Evolutionary conservation across 92 coral and sea anemone genomes (phyloP).

Genomic region (Meandrina meandrites): DNA sequence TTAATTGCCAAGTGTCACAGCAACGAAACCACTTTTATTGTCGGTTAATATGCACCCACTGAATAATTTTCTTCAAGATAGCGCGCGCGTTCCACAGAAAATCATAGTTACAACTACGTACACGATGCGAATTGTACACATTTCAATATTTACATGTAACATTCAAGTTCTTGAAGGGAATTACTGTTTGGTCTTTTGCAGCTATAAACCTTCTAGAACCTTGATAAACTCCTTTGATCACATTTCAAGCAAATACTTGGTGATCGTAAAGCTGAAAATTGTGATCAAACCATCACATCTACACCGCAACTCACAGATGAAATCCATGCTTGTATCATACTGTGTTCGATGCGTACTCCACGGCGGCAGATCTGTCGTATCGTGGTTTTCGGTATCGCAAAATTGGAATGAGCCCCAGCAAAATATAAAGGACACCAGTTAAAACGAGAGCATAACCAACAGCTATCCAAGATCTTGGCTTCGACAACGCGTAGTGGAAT

Average conservation of each 20-base stretch:
- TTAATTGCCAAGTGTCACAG: neutral
- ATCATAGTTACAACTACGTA: no score
- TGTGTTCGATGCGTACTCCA: conserved; percentile 12
- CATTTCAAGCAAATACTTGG: neutral
- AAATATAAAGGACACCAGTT: conserved; percentile 50
- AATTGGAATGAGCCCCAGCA: conserved; percentile 71
- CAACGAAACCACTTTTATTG: neutral
- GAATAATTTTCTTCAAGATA: neutral
- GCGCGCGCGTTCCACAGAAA: neutral
- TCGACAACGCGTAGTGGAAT: conserved; percentile 58
- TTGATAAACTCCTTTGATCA: neutral
- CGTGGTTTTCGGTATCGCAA: conserved; percentile 61
- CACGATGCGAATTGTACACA: neutral
- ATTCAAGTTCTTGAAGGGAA: neutral
- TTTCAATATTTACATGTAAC: neutral
- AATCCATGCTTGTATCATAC: neutral
- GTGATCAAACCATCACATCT: neutral
- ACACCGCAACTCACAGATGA: neutral
- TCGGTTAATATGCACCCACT: neutral
- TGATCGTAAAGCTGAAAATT: neutral
- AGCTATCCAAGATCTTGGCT: neutral
- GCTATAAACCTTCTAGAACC: neutral
- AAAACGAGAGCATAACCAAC: conserved; percentile 62
- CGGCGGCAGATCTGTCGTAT: conserved; percentile 29
- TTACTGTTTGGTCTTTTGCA: neutral